These are phyloP conservation scores for Spinus olivaceus DNA, from an alignment of 2,797 vertebrate species.

Conservation along the genomic window DNA sequence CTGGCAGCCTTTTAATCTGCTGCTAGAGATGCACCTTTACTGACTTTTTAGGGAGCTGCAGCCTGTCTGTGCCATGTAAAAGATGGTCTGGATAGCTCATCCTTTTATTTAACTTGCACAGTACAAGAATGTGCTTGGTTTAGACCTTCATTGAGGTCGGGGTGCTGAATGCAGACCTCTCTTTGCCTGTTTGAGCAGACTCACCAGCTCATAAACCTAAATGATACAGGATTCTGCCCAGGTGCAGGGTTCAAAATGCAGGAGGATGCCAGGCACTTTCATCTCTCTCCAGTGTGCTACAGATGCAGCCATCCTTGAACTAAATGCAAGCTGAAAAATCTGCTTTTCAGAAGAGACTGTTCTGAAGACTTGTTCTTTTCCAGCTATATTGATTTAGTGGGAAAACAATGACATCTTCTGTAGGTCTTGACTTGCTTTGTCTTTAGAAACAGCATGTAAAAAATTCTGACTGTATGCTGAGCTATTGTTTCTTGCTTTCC, in stretches of 20 bases:
- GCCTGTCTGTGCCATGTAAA: background rate
- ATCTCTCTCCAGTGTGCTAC: background rate
- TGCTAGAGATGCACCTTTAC: background rate
- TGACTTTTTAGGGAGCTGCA: background rate
- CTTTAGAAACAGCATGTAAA: background rate
- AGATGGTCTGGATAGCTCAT: background rate
- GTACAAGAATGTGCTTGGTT: background rate
- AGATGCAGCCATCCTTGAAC: background rate
- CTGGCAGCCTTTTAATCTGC: background rate
- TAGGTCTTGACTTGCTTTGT: background rate
- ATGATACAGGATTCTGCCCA: accelerated
- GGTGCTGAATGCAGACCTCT: background rate
- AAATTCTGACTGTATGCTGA: background rate
- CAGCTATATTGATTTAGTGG: background rate
- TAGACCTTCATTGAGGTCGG: accelerated
- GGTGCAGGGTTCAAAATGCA: background rate
- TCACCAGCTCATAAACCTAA: background rate
- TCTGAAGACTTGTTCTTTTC: background rate
- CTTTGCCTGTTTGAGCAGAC: background rate
- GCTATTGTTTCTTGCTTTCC: background rate
- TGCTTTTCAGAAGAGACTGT: background rate
- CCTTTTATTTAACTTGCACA: background rate
- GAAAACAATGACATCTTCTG: background rate
- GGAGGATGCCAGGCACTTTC: background rate
- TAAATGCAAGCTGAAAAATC: background rate